Evolutionary conservation across 2,888 invertebrate genomes (phyloP), one percentile per base, ranked within the genome.

Genomic region (Drosophila emarginata): DNA sequence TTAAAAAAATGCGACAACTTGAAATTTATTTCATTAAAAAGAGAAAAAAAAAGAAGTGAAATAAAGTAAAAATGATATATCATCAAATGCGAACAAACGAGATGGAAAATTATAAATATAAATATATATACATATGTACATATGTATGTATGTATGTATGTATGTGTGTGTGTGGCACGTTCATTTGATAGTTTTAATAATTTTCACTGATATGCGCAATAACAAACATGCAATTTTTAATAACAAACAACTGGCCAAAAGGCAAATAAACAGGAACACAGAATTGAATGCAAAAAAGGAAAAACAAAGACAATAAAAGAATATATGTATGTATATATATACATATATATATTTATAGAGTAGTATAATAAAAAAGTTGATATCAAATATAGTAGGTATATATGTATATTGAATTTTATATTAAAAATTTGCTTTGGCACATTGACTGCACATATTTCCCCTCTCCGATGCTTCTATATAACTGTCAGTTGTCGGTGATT

Each of bases 161-260:
- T 45, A 4, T 45, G 11, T 45, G 64, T 23, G 12, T 12, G 7
- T 6, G 5, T 40, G 15, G 12, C 5, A 51, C 57, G 50, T 71
- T 72, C 59, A 67, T 67, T 76, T 66, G 54, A 64, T 50, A 76
- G 71, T 76, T 74, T 83, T 78, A 73, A 77, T 80, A 40, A 72
- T 72, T 84, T 78, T 67, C 77, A 80, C 74, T 80, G 85, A 84
- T 80, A 80, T 78, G 79, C 72, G 70, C 74, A 76, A 87, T 74
- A 78, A 78, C 72, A 81, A 81, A 78, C 77, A 79, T 39, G 58
- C 23, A 64, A 80, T 73, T 84, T 82, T 82, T 80, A 84, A 84
- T 81, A 80, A 73, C 74, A 67, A 73, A 77, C 70, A 68, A 72
- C 67, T 45, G 70, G 64, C 67, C 67, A 59, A 71, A 50, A 67